phyloP scores from a whole-genome alignment of 2,113 vertebrate species.

The Ictalurus furcatus region DNA sequence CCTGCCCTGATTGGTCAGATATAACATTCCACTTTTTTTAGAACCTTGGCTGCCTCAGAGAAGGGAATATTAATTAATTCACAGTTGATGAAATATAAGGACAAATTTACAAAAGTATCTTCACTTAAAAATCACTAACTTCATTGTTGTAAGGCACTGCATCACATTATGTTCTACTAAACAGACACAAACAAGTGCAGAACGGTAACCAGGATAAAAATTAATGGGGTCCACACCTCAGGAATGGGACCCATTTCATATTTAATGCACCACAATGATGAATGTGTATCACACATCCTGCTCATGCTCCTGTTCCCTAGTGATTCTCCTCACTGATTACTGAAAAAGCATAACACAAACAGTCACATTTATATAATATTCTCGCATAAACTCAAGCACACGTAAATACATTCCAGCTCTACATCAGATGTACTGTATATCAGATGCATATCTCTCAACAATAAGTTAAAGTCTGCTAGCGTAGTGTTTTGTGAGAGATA shows the following conservation, averaged over 20 bases:
- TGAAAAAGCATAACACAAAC: neutral
- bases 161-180: neutral
- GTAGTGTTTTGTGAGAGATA: neutral
- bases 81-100: neutral
- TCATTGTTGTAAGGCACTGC: neutral
- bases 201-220: neutral
- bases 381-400: neutral
- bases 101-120: neutral
- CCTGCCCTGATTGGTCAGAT: neutral
- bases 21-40: neutral
- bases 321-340: neutral
- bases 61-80: neutral
- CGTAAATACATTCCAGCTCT: too few relatives aligned
- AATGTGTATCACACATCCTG: neutral
- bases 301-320: neutral
- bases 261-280: neutral
- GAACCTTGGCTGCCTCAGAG: neutral
- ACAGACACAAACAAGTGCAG: neutral
- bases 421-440: neutral
- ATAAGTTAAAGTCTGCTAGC: neutral
- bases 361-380: neutral
- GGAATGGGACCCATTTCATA: neutral
- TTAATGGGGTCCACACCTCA: neutral
- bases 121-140: neutral
- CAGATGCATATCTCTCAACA: neutral